Evolutionary conservation across 2,797 vertebrate species (phyloP), one percentile per base, ranked within the genome.

Genomic region (Fratercula arctica): DNA sequence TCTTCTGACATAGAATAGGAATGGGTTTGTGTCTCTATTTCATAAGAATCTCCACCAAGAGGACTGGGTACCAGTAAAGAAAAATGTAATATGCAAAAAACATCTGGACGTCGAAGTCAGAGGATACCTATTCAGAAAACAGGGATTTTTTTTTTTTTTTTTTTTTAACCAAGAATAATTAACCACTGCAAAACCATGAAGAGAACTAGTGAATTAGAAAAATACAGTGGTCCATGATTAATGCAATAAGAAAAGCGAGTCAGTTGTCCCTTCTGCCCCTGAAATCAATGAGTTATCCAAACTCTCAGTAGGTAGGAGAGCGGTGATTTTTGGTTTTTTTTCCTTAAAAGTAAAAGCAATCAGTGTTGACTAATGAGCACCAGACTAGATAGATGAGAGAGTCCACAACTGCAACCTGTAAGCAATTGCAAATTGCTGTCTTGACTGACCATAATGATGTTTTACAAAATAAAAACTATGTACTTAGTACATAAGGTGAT

Each of bases 221-320:
- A 91, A 72, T 33, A 77, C 66, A 88, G n/a, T 39, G 20, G 13
- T 37, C 37, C 5, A 10, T 76, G 78, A 84, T 93, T 81, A 86
- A 83, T 21, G 51, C 61, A 83, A 75, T 23, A 60, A 60, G 61
- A 91, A 83, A 93, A 79, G 19, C 45, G 83, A 95, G 54, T 54
- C 29, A 78, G 14, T 83, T 61, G 75, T 60, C 78, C 72, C 81
- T 77, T 83, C 75, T 87, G 68, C 37, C 57, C 57, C 75, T 87
- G 89, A 92, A 93, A 92, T 91, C 89, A 89, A 92, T 50, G 78
- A 68, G 39, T 77, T 95, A 73, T 21, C 89, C 59, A 75, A 89
- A 76, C 26, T 84, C 69, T 50, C 39, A 15, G 46, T 53, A 72
- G 25, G 72, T 51, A 80, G 37, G 15, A 85, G 41, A 87, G 16